Conservation (phyloP, 2,113 vertebrate species). For the Empidonax traillii region DNA sequence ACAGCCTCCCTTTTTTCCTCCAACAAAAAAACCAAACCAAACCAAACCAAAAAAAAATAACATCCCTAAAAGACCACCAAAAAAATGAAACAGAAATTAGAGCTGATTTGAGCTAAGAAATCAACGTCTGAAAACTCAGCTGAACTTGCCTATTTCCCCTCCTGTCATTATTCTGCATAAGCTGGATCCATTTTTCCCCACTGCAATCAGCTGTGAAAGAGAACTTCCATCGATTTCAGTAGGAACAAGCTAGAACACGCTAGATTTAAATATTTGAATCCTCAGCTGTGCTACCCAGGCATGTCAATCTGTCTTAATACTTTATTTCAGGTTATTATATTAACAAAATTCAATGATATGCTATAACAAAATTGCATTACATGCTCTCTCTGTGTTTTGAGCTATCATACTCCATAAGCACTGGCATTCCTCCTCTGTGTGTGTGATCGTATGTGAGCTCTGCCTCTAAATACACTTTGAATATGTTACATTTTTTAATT, state of each 20-base stretch:
- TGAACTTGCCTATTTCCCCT: neutral
- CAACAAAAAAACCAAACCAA: neutral
- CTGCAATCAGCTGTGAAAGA: slow-evolving; percentile 18
- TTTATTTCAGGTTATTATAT: slow-evolving; percentile 46
- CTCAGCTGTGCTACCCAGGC: slow-evolving; percentile 7
- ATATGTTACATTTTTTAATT: neutral
- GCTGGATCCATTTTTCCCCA: neutral
- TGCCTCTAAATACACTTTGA: neutral
- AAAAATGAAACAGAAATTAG: neutral
- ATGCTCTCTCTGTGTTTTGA: neutral
- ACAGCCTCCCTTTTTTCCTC: neutral
- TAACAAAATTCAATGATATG: slow-evolving; percentile 33
- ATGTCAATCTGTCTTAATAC: slow-evolving; percentile 19
- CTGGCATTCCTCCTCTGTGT: neutral
- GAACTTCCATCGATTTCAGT: neutral
- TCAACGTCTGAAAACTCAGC: neutral
- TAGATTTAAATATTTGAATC: slow-evolving; percentile 30
- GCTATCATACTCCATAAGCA: neutral
- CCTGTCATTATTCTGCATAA: neutral
- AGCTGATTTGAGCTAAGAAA: neutral
- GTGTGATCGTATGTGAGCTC: neutral
- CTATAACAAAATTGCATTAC: slow-evolving; percentile 7
- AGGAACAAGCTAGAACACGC: slow-evolving; percentile 9
- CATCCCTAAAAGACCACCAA: neutral
- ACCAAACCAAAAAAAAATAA: neutral